Percentiles rank a stretch among this genome's conserved stretches.
Evolutionary conservation across 2,113 vertebrate genomes (phyloP).

Genomic region (Sinocyclocheilus anshuiensis): DNA sequence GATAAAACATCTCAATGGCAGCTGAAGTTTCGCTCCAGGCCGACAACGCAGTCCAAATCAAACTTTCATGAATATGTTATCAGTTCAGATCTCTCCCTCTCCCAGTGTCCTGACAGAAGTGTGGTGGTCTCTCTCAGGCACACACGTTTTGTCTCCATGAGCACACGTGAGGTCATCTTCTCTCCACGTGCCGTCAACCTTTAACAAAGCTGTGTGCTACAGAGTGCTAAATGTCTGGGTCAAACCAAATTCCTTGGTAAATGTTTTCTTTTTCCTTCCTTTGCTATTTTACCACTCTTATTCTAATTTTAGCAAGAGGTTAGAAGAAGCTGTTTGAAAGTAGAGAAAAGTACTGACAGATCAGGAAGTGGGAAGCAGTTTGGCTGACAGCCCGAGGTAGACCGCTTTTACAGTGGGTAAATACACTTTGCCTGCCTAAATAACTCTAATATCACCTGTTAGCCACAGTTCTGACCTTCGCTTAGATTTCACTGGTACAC

Average conservation of each 20-base stretch:
- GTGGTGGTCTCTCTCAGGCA: slow-evolving; percentile 4
- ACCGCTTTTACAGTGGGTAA: not conserved
- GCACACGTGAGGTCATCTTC: slow-evolving; percentile 40
- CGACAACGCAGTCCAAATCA: not conserved
- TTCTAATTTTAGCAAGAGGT: slow-evolving; percentile 39
- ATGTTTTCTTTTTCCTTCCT: slow-evolving; percentile 11
- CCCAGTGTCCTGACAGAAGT: slow-evolving; percentile 25
- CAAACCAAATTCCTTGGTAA: slow-evolving; percentile 1
- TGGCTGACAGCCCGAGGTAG: not conserved
- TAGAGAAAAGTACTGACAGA: slow-evolving; percentile 41
- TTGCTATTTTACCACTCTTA: slow-evolving; percentile 13
- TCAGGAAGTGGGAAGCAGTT: slow-evolving; percentile 22
- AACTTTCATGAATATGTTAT: slow-evolving; percentile 4
- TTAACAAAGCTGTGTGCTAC: slow-evolving; percentile 5
- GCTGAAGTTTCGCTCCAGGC: not conserved
- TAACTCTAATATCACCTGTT: slow-evolving; percentile 1
- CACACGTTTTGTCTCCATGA: slow-evolving; percentile 12
- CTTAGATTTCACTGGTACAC: not conserved
- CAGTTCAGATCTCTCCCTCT: slow-evolving; percentile 12
- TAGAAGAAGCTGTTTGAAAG: slow-evolving; percentile 18
- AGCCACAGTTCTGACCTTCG: not conserved
- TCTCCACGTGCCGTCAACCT: slow-evolving; percentile 24
- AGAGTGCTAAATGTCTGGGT: slow-evolving; percentile 2
- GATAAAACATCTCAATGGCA: not conserved
- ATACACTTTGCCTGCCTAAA: not conserved